Evolutionary conservation across 1,140 invertebrate species (phyloP).

Genomic region (Drosophila insularis): DNA sequence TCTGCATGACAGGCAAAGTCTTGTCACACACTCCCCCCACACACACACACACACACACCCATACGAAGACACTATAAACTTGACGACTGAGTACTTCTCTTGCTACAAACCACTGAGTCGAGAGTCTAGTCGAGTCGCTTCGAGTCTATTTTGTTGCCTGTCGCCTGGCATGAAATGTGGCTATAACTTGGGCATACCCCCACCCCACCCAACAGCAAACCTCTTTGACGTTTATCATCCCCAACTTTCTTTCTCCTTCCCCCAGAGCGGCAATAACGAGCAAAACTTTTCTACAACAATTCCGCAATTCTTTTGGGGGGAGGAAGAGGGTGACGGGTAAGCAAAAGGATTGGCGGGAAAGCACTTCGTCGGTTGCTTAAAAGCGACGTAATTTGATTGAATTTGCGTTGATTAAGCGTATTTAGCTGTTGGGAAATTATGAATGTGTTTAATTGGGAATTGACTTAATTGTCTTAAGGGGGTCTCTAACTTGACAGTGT

Average conservation of each 20-base stretch:
- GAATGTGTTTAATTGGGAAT: constrained; percentile 74
- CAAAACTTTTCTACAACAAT: constrained; percentile 48
- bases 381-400: constrained; percentile 75
- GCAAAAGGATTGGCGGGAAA: background rate
- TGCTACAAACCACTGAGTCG: constrained; percentile 34
- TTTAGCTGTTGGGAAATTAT: constrained; percentile 75
- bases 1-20: constrained; percentile 54
- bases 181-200: constrained; percentile 39
- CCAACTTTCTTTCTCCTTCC: constrained; percentile 7
- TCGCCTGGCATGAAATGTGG: constrained; percentile 55
- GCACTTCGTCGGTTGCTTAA: constrained; percentile 57
- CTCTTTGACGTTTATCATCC: background rate
- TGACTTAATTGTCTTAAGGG: constrained; percentile 66
- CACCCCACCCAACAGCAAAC: background rate
- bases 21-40: constrained; percentile 25
- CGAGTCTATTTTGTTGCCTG: constrained; percentile 40
- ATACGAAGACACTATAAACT: constrained; percentile 31
- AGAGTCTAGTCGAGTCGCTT: constrained; percentile 42
- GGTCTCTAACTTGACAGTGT: constrained; percentile 3
- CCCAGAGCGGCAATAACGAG: constrained; percentile 52
- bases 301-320: background rate
- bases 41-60: constrained; percentile 8
- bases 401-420: constrained; percentile 77
- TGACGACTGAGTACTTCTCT: constrained; percentile 52
- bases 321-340: background rate